These are phyloP conservation scores for Drosophila falleni DNA, from an alignment of 2,888 invertebrate genomes.

Conservation along the genomic window DNA sequence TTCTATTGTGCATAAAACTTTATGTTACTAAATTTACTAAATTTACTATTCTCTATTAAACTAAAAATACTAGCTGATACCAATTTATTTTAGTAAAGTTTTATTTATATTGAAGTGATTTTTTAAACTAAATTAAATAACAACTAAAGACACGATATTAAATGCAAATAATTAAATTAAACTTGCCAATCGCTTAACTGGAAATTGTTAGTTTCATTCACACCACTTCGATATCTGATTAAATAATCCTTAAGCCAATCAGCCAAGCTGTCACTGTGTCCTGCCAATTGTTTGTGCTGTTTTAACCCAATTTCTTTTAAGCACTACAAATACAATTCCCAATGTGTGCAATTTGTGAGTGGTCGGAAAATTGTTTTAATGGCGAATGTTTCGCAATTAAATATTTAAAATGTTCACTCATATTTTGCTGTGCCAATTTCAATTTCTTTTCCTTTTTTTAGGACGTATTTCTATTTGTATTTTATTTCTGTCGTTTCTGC, in stretches of 20 bases:
- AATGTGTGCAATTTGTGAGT: slow-evolving; percentile 28
- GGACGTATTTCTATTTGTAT: slow-evolving; percentile 43
- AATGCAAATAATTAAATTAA: not conserved
- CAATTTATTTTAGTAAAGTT: no score
- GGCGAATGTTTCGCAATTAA: slow-evolving; percentile 58
- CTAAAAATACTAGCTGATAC: no score
- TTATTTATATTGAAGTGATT: no score
- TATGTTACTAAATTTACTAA: no score
- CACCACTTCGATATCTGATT: not conserved
- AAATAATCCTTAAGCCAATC: slow-evolving; percentile 1
- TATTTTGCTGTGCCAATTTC: slow-evolving; percentile 56
- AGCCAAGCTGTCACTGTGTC: not conserved
- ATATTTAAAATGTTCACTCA: slow-evolving; percentile 68
- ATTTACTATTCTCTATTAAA: no score
- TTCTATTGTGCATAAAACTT: no score
- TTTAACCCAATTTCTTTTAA: slow-evolving; percentile 24
- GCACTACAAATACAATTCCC: slow-evolving; percentile 45
- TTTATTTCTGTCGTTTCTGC: slow-evolving; percentile 39
- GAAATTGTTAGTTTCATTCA: not conserved
- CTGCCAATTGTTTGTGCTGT: not conserved
- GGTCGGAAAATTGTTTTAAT: slow-evolving; percentile 31
- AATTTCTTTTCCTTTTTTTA: slow-evolving; percentile 18
- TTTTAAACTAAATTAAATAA: no score
- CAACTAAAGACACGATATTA: not conserved
- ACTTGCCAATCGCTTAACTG: not conserved